These are phyloP conservation scores for Oreochromis tanganicae DNA, from an alignment of 2,113 vertebrate species.

Conservation along the genomic window DNA sequence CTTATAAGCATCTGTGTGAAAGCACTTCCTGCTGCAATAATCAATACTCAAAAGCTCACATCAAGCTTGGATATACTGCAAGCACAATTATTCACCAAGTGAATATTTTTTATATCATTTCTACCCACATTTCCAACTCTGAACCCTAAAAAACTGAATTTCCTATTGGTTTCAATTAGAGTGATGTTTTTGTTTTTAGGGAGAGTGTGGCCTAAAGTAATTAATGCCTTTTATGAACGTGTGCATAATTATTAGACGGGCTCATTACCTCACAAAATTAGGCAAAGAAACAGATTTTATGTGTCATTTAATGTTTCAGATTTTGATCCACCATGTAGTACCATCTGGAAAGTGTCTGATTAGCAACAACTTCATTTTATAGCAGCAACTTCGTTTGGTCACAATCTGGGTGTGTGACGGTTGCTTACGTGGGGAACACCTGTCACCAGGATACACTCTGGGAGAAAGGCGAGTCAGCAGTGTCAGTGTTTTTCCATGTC, in stretches of 20 bases:
- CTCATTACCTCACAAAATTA: not conserved
- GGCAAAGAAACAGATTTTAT: not conserved
- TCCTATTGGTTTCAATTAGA: not conserved
- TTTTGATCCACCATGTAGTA: not conserved
- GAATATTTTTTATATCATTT: not conserved
- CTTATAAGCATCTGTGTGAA: not conserved
- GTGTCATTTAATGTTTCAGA: not conserved
- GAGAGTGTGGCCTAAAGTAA: not conserved
- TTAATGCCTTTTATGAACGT: not conserved
- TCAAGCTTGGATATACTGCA: not conserved
- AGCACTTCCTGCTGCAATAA: not conserved
- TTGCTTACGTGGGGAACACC: not conserved
- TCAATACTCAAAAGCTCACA: not conserved
- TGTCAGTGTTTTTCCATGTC: not conserved
- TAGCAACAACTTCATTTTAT: not conserved
- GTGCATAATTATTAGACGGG: not conserved
- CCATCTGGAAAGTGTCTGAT: not conserved
- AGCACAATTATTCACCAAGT: not conserved
- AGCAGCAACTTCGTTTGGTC: not conserved
- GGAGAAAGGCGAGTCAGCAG: not conserved
- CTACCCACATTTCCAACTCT: not conserved
- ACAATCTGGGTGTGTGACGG: not conserved
- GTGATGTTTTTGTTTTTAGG: not conserved
- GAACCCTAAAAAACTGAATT: not conserved
- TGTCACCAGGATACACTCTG: not conserved